phyloP scores from a whole-genome alignment of 2,797 vertebrate genomes.

The Yasuhikotakia modesta region DNA sequence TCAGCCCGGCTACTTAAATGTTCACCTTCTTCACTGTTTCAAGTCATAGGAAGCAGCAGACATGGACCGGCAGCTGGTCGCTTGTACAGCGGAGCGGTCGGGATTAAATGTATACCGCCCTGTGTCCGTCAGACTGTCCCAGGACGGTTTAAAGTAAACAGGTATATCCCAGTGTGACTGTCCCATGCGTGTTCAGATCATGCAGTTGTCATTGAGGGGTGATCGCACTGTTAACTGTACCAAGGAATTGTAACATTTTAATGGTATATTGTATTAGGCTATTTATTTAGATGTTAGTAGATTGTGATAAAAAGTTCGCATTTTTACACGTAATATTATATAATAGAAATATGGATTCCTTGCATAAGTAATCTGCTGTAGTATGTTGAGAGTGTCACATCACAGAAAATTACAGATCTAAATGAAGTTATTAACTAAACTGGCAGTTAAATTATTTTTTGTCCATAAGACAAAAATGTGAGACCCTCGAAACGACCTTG shows the following conservation, averaged over 20 bases:
- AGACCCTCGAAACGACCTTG: not conserved
- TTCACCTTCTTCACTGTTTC: constrained; percentile 69
- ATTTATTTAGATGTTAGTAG: not conserved
- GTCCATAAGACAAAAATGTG: not conserved
- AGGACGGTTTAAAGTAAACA: constrained; percentile 51
- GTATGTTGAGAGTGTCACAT: not conserved
- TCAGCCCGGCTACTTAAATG: constrained; percentile 75
- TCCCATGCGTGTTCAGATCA: constrained; percentile 64
- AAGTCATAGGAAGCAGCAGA: constrained; percentile 60
- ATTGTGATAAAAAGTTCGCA: not conserved
- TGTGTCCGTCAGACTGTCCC: constrained; percentile 46
- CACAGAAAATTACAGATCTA: not conserved
- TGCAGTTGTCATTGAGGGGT: constrained; percentile 73
- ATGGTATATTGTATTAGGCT: not conserved
- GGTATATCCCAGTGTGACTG: constrained; percentile 64
- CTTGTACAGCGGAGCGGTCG: constrained; percentile 67
- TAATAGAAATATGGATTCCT: not conserved
- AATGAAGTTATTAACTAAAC: not conserved
- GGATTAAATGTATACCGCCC: constrained; percentile 45
- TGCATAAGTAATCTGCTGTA: not conserved
- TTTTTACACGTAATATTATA: not conserved
- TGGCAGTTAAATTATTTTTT: not conserved
- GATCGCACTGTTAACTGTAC: constrained; percentile 56
- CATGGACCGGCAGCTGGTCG: constrained; percentile 60
- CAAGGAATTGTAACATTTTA: not conserved